Percentiles rank a stretch among this genome's conserved stretches.
These are phyloP conservation scores for Melitaea athalia DNA, from an alignment of 2,888 invertebrate species.

Conservation along the genomic window DNA sequence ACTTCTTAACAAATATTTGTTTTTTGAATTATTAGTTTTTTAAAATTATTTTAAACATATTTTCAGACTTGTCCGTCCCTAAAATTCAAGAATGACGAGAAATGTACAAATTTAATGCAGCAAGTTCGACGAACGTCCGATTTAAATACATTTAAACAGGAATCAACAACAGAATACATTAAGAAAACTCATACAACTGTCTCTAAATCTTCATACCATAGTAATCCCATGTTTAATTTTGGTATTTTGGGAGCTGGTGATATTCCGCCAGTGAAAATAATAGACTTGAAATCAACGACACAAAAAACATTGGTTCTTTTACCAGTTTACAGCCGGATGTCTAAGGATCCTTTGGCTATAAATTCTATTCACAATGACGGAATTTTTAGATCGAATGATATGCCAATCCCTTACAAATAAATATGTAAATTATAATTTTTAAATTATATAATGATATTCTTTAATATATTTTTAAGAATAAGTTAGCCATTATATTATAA, in stretches of 20 bases:
- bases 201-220: slow-evolving; percentile 9
- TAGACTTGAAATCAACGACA: slow-evolving; percentile 53
- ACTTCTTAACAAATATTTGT: too few relatives aligned
- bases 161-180: not conserved
- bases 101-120: not conserved
- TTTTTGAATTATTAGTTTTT: too few relatives aligned
- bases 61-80: slow-evolving; percentile 5
- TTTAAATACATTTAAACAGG: not conserved
- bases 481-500: too few relatives aligned
- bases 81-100: not conserved
- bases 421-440: not conserved
- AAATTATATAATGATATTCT: too few relatives aligned
- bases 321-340: slow-evolving; percentile 59
- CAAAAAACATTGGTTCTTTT: slow-evolving; percentile 51
- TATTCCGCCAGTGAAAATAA: slow-evolving; percentile 54
- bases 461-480: too few relatives aligned
- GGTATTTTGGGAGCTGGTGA: slow-evolving; percentile 51
- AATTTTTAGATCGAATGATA: slow-evolving; percentile 36
- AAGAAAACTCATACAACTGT: slow-evolving; percentile 1
- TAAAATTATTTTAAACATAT: not conserved
- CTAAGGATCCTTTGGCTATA: slow-evolving; percentile 34
- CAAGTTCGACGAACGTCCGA: not conserved
- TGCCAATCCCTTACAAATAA: not conserved
- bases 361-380: slow-evolving; percentile 43
- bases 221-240: slow-evolving; percentile 52